Evolutionary conservation across 2,113 vertebrate genomes (phyloP).

Genomic region (Microtus richardsoni): DNA sequence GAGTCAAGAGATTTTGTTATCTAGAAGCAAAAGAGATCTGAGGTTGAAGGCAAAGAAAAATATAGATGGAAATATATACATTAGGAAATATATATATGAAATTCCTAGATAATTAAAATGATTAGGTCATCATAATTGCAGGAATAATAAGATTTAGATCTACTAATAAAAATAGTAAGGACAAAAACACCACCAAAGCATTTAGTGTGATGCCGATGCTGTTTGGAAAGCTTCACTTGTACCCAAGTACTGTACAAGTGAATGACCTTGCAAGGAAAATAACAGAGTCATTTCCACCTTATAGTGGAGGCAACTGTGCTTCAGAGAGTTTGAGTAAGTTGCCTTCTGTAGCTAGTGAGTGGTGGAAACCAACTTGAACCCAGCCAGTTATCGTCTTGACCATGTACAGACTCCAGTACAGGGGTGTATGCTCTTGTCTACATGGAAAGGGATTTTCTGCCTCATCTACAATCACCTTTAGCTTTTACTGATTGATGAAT

Average conservation of each 20-base stretch:
- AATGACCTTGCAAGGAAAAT: background rate
- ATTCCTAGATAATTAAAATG: conserved; percentile 23
- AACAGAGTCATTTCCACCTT: background rate
- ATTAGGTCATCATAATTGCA: background rate
- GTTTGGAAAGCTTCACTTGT: background rate
- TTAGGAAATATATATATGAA: background rate
- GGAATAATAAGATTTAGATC: background rate
- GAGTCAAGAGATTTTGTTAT: conserved; percentile 30
- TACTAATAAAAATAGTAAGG: background rate
- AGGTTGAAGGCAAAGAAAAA: background rate
- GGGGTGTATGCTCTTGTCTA: background rate
- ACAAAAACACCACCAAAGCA: background rate
- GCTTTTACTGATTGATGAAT: background rate
- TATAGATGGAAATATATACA: background rate
- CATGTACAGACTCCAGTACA: background rate
- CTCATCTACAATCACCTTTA: conserved; percentile 4
- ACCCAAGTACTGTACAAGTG: background rate
- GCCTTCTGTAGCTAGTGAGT: background rate
- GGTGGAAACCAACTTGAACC: background rate
- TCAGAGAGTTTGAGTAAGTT: background rate
- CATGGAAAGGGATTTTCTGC: background rate
- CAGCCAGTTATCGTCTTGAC: background rate
- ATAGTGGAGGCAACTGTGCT: background rate
- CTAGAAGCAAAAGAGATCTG: conserved; percentile 45
- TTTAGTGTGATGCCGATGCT: background rate